Conservation (phyloP, 2,113 vertebrate genomes). For the Trichechus manatus region DNA sequence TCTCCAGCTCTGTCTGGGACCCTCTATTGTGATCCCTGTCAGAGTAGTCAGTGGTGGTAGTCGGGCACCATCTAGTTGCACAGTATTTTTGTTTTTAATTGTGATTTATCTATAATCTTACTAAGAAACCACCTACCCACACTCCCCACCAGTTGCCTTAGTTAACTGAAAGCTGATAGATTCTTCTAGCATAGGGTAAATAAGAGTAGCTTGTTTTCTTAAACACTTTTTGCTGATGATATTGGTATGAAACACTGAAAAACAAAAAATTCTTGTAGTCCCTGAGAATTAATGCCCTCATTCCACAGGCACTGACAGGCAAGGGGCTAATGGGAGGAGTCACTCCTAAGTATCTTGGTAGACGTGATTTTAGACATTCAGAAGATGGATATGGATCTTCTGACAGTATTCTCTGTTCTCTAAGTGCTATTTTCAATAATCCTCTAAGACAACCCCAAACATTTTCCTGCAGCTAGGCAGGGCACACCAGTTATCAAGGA, state of each 20-base stretch:
- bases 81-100: constrained; percentile 10
- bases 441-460: constrained; percentile 30
- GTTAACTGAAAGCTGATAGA: constrained; percentile 41
- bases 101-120: constrained; percentile 13
- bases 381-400: constrained; percentile 3
- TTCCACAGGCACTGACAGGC: neutral
- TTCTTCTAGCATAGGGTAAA: neutral
- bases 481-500: neutral
- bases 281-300: neutral
- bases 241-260: neutral
- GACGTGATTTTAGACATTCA: neutral
- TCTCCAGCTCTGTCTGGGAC: too few relatives aligned
- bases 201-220: constrained; percentile 14
- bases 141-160: neutral
- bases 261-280: neutral
- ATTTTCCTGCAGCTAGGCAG: neutral
- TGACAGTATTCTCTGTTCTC: neutral
- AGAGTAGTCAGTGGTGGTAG: too few relatives aligned
- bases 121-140: constrained; percentile 30
- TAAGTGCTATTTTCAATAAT: constrained; percentile 45
- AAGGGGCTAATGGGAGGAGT: neutral
- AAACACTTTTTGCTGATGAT: constrained; percentile 42
- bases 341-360: neutral
- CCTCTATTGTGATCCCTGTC: too few relatives aligned
- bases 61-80: too few relatives aligned